These are phyloP conservation scores for Albula glossodonta DNA, from an alignment of 2,113 vertebrate genomes.

Conservation along the genomic window DNA sequence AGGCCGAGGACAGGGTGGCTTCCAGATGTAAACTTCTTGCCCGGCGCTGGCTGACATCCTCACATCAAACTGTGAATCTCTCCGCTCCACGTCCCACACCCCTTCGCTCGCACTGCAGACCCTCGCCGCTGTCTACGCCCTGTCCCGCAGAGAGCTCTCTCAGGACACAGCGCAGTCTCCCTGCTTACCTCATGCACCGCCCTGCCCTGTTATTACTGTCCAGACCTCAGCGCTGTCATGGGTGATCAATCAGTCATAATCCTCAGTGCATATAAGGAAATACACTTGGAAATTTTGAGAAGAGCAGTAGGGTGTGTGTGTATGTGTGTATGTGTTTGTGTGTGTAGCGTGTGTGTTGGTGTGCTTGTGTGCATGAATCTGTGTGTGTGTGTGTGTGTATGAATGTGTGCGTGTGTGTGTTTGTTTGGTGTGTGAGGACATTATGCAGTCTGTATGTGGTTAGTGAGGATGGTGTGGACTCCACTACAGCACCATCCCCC, in stretches of 20 bases:
- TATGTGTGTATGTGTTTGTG: no score
- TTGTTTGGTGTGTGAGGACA: not conserved
- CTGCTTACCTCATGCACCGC: no score
- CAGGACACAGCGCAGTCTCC: not conserved
- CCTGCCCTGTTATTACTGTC: no score
- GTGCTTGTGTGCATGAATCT: no score
- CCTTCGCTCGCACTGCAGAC: not conserved
- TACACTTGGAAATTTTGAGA: no score
- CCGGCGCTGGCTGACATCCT: conserved; percentile 22
- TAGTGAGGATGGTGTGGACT: not conserved
- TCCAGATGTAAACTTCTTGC: conserved; percentile 14
- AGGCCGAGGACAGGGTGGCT: conserved; percentile 13
- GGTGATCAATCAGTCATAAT: no score
- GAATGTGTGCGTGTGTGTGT: not conserved
- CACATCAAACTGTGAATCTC: conserved; percentile 25
- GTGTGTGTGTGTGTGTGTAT: no score
- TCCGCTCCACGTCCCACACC: not conserved
- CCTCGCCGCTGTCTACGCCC: not conserved
- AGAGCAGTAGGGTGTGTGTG: no score
- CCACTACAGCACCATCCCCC: not conserved
- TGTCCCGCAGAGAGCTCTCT: not conserved
- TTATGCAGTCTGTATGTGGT: not conserved
- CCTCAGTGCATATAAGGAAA: no score
- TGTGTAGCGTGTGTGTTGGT: no score
- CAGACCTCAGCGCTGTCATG: no score